Evolutionary conservation across 2,797 vertebrate genomes (phyloP).

Genomic region (Myoxocephalus aenaeus): DNA sequence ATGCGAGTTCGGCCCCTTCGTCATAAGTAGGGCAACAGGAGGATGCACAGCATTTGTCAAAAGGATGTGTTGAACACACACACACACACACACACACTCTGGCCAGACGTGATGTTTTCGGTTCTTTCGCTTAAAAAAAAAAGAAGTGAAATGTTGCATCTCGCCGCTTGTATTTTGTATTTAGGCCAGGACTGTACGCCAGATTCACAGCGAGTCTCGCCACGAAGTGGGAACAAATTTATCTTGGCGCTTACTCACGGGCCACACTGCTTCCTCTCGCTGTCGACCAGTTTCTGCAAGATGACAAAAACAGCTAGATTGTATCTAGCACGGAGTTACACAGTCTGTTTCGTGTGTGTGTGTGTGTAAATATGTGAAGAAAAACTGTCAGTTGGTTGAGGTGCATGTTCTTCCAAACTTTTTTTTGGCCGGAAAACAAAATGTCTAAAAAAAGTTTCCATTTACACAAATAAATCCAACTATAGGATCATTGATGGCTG

Average conservation of each 20-base stretch:
- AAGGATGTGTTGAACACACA: slow-evolving; percentile 33
- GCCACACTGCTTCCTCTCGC: slow-evolving; percentile 36
- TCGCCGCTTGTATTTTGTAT: slow-evolving; percentile 59
- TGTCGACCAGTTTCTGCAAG: slow-evolving; percentile 41
- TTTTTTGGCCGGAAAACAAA: background rate
- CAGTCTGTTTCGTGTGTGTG: slow-evolving; percentile 21
- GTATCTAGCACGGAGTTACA: slow-evolving; percentile 41
- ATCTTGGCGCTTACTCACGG: slow-evolving; percentile 61
- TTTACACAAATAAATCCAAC: background rate
- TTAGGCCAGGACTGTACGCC: slow-evolving; percentile 46
- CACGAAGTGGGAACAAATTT: slow-evolving; percentile 59
- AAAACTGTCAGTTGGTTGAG: slow-evolving; percentile 26
- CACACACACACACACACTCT: background rate
- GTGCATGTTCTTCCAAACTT: slow-evolving; percentile 12
- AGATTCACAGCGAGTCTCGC: slow-evolving; percentile 56
- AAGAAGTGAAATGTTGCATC: slow-evolving; percentile 42
- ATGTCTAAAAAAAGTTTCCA: slow-evolving; percentile 30
- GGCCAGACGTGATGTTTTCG: slow-evolving; percentile 52
- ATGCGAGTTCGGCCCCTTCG: slow-evolving; percentile 6
- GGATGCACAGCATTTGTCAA: slow-evolving; percentile 40
- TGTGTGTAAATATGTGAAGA: slow-evolving; percentile 8
- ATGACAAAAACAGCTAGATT: slow-evolving; percentile 33
- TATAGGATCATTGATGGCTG: background rate
- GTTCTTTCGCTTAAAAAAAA: slow-evolving; percentile 55
- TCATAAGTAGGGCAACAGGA: slow-evolving; percentile 65